A percentile compares a stretch with the other conserved stretches of the same genome.
Evolutionary conservation across 2,888 invertebrate species (phyloP).

Genomic region (Tryphoninae sp.): DNA sequence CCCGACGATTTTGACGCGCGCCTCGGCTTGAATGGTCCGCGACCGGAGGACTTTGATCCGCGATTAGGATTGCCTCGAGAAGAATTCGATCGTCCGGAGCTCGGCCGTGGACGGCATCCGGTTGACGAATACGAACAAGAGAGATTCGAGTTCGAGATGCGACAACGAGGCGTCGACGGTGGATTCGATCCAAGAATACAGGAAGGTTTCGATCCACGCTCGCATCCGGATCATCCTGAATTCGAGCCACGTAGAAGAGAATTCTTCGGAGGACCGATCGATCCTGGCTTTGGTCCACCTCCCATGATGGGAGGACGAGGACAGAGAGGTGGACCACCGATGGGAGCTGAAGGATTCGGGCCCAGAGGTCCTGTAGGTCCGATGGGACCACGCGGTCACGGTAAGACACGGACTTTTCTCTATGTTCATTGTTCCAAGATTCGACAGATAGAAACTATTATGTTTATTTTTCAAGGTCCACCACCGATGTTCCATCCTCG

Average conservation of each 20-base stretch:
- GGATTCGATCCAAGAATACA: conserved; percentile 77
- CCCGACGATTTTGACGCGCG: conserved; percentile 77
- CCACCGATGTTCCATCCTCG: conserved; percentile 80
- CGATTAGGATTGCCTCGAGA: conserved; percentile 71
- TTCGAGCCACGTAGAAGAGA: conserved; percentile 79
- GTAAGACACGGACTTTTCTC: conserved; percentile 65
- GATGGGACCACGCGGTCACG: conserved; percentile 77
- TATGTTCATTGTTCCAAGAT: neutral
- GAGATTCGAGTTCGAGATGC: conserved; percentile 78
- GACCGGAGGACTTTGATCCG: conserved; percentile 76
- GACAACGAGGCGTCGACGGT: conserved; percentile 72
- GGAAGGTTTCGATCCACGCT: conserved; percentile 75
- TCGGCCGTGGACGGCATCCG: conserved; percentile 71
- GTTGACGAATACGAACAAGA: conserved; percentile 78
- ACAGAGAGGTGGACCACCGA: conserved; percentile 73
- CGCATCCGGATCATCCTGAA: conserved; percentile 77
- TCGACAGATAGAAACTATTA: neutral
- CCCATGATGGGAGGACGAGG: conserved; percentile 79
- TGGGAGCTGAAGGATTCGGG: conserved; percentile 79
- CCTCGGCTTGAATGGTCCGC: conserved; percentile 73
- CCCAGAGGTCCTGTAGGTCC: conserved; percentile 75
- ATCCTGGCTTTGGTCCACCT: conserved; percentile 75
- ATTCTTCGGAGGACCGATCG: conserved; percentile 77
- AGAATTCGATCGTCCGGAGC: conserved; percentile 76
- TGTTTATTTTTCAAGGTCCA: conserved; percentile 72